Base-by-base conservation (phyloP, 2,113 vertebrate genomes). In the Neolamprologus fasciatus region DNA sequence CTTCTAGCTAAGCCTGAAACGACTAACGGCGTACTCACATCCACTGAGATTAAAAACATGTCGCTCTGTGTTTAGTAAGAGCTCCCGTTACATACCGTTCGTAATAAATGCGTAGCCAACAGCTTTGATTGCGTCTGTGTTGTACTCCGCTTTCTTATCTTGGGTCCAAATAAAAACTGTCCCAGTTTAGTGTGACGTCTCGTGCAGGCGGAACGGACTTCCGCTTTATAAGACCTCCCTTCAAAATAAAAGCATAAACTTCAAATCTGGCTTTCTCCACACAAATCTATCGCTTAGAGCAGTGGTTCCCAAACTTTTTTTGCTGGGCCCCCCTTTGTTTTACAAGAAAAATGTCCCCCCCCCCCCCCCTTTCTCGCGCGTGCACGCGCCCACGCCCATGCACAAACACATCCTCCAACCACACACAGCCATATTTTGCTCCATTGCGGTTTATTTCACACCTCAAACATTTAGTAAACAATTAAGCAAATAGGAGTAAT, bases 361-460 rank as follows among this genome's bases (percentile, higher is more conserved):
- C 2, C 50, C 14, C 6, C 4, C 3, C 16, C 45, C 45, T 8
- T 2, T 1, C 17, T 5, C 1, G 0, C 4, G 3, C 47, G 4
- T 5, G 17, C 47, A 9, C 4, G 17, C 3, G 3, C 47, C 8
- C 13, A 11, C 37, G 5, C 37, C 2, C 42, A 3, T 2, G 17
- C 47, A 19, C 17, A 9, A 51, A 51, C 47, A 19, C 17, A 9
- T 19, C 8, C 17, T 50, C 47, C 47, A 50, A 50, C 8, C 47
- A 19, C 17, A 50, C 47, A 50, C 16, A 50, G 16, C 47, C 47
- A 50, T 50, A 50, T 50, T 50, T 50, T 50, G 47, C 17, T 19
- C 17, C 47, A 50, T 50, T 50, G 47, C 3, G 8, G 47, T 50
- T 50, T 50, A 50, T 50, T 50, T 50, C 8, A 50, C 47, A 50